These are phyloP conservation scores for Drosophila longiperda DNA, from an alignment of 2,888 invertebrate species.

Conservation along the genomic window DNA sequence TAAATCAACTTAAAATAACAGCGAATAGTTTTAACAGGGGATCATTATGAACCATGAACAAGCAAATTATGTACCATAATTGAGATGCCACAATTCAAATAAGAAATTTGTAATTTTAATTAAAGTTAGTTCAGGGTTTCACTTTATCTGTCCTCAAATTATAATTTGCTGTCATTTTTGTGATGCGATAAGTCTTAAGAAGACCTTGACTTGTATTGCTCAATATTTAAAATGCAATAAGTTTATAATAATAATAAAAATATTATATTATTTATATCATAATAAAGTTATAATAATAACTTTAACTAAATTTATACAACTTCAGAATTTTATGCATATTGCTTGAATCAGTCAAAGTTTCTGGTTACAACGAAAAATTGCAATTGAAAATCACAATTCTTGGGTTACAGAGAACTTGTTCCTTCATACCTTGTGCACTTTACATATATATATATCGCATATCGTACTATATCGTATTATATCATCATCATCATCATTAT, in stretches of 20 bases:
- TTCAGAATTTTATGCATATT: not conserved
- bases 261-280: too few relatives aligned
- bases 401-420: constrained; percentile 30
- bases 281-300: too few relatives aligned
- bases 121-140: not conserved
- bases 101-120: not conserved
- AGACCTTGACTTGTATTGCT: not conserved
- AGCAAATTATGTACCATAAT: constrained; percentile 17
- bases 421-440: constrained; percentile 52
- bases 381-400: not conserved
- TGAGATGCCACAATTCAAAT: not conserved
- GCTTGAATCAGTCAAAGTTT: constrained; percentile 1
- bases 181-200: not conserved
- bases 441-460: constrained; percentile 11
- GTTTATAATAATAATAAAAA: not conserved
- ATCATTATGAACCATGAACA: constrained; percentile 41
- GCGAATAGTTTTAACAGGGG: not conserved
- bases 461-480: not conserved
- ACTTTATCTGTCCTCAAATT: not conserved
- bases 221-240: not conserved
- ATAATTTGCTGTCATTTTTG: not conserved
- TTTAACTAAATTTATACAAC: not conserved
- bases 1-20: not conserved
- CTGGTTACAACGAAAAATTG: constrained; percentile 3
- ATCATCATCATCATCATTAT: not conserved